Evolutionary conservation across 2,888 invertebrate species (phyloP), one percentile per base, ranked within the genome.

Genomic region (Pterobdella sp.): DNA sequence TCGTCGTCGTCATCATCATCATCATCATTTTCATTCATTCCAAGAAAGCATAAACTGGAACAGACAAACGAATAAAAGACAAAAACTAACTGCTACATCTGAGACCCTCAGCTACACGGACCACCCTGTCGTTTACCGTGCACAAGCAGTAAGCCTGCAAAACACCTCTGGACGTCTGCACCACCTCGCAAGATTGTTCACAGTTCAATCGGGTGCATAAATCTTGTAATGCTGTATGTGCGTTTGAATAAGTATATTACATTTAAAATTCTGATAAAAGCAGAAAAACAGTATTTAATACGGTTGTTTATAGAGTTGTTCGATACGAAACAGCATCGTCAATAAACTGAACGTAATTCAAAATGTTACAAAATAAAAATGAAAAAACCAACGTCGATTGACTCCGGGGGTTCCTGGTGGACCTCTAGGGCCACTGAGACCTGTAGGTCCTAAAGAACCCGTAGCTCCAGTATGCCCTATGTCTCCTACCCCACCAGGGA

Each of bases 171-270:
- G 4, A 3, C 4, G 60, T 63, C 36, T 71, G 71, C 18, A 63
- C 60, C n/a, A 71, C 63, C 36, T 71, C 71, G 52, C 71, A 71
- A 22, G 18, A n/a, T 3, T 71, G 71, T 60, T 71, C 71, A 63
- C 71, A 71, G 26, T 63, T 71, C 71, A 71, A 32, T 1, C 35
- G 10, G 2, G 71, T 63, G 29, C 71, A 71, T 22, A 71, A 34
- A 29, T 63, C 63, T 29, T 14, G 3, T 32, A 26, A 7, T 10
- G 63, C 63, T 63, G 31, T 4, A 42, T 42, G 42, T 42, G 42
- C 10, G 42, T 42, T 42, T 14, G 42, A 18, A 42, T 42, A 18
- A 42, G 22, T 22, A 42, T 14, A 42, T 42, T 42, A 7, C 49
- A 42, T 14, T 22, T 14, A 42, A 42, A 42, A 42, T 22, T 42